Base-by-base conservation (phyloP, 2,888 invertebrate species). In the Macrophya annulata region DNA sequence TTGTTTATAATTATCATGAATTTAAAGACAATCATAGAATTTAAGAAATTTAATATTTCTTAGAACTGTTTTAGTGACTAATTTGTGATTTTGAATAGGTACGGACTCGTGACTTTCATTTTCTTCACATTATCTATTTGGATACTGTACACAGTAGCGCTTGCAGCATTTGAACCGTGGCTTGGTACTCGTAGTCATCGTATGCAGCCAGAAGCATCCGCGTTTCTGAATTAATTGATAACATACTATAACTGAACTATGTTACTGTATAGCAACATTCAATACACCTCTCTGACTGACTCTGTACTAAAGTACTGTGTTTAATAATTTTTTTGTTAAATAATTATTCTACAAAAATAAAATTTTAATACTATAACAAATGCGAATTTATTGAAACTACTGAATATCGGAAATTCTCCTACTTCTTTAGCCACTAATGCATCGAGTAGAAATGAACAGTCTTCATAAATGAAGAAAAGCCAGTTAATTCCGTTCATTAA, bases 111-210 rank as follows among this genome's bases (percentile, higher is more conserved):
- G 4, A 92, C 93, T 65, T 95, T 95, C 89, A 85, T 95, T 21
- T 93, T 95, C 79, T 89, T 94, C 82, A 87, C 95, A 84, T 88
- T 95, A 9, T 87, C 93, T 17, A 76, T 94, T 72, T 96, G 95
- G 95, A 87, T 94, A 59, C 86, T 94, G 2, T 94, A 94, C 88
- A 93, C 96, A 86, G 89, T 95, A 37, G 90, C 94, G 40, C 95
- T 94, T 90, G 95, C 95, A 1, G 87, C 87, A 0, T 90, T 91
- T 17, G 93, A 93, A 84, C 92, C 93, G 15, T 93, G 91, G 91
- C 87, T 88, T 4, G 85, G 87, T 91, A 71, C 87, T 51, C 74
- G 86, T 40, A 62, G 84, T 15, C 86, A 79, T 83, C 71, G 74
- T 72, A 25, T 86, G n/a, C 84, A 85, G 79, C 76, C 86, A n/a